A percentile compares a stretch with the other conserved stretches of the same genome.
Conservation (phyloP, 2,888 invertebrate species). For the Polydrusus tereticollis region DNA sequence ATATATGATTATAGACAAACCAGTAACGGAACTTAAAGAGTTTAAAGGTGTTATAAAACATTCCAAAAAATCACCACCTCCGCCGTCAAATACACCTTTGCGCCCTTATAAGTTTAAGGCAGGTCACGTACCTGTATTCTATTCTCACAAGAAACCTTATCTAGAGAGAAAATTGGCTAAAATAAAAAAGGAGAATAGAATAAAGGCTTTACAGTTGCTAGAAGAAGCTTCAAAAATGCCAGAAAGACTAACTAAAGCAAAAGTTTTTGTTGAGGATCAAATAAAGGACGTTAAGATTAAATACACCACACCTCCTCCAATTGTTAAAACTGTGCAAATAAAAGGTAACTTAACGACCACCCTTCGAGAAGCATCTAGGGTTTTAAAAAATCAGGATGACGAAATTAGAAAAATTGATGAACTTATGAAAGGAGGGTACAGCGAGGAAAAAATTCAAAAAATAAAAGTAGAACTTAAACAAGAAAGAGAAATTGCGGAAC, state of each 20-base stretch:
- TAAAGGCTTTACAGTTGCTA: slow-evolving; percentile 55
- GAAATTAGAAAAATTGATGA: slow-evolving; percentile 70
- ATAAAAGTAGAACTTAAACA: slow-evolving; percentile 68
- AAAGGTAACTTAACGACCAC: slow-evolving; percentile 70
- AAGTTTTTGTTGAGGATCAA: slow-evolving; percentile 33
- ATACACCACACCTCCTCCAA: slow-evolving; percentile 48
- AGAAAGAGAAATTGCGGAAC: slow-evolving; percentile 68
- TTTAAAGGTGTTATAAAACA: slow-evolving; percentile 49
- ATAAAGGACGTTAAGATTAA: slow-evolving; percentile 15
- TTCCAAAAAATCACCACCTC: slow-evolving; percentile 26
- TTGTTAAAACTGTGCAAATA: slow-evolving; percentile 56
- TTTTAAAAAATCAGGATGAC: slow-evolving; percentile 67
- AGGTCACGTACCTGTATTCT: slow-evolving; percentile 9
- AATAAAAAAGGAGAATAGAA: slow-evolving; percentile 29
- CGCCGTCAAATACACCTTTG: slow-evolving; percentile 50
- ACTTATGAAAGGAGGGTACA: slow-evolving; percentile 68
- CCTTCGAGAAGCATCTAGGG: slow-evolving; percentile 69
- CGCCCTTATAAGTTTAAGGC: slow-evolving; percentile 29
- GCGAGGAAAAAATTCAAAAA: slow-evolving; percentile 66
- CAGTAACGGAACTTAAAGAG: slow-evolving; percentile 54
- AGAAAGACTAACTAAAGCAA: slow-evolving; percentile 23
- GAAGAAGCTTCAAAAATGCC: slow-evolving; percentile 53
- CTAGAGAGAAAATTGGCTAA: neutral
- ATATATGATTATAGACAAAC: slow-evolving; percentile 42
- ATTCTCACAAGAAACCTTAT: neutral